A percentile compares a stretch with the other conserved stretches of the same genome.
Evolutionary conservation across 2,113 vertebrate species (phyloP).

Genomic region (Mus pahari): DNA sequence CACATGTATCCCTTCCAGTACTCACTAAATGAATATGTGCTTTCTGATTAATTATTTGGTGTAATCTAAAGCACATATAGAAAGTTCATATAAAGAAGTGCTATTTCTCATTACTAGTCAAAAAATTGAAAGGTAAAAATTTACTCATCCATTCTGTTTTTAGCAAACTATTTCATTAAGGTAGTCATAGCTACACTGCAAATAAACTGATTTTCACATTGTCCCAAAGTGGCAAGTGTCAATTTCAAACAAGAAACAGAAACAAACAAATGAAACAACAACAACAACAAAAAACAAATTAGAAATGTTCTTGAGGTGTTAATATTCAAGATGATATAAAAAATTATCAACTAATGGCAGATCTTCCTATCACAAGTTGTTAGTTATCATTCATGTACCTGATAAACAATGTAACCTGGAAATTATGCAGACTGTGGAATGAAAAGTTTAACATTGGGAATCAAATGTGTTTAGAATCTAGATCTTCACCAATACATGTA

Average conservation of each 20-base stretch:
- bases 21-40: conserved; percentile 22
- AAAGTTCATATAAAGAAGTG: not conserved
- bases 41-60: not conserved
- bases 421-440: not conserved
- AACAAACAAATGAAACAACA: too few species aligned
- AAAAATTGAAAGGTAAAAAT: not conserved
- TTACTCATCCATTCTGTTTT: not conserved
- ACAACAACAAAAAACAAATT: not conserved
- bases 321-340: conserved; percentile 29
- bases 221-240: not conserved
- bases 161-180: not conserved
- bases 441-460: conserved; percentile 9
- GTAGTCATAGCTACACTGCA: not conserved
- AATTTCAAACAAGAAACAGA: not conserved
- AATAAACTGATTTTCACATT: conserved; percentile 1
- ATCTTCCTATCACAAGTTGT: not conserved
- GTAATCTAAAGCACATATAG: not conserved
- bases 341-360: not conserved
- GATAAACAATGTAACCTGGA: not conserved
- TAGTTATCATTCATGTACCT: not conserved
- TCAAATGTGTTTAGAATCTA: not conserved
- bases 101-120: not conserved
- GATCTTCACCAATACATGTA: not conserved
- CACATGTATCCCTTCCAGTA: not conserved
- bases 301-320: conserved; percentile 33